Evolutionary conservation across 1,140 invertebrate species (phyloP), one percentile per base, ranked within the genome.

Genomic region (Drosophila bocqueti): DNA sequence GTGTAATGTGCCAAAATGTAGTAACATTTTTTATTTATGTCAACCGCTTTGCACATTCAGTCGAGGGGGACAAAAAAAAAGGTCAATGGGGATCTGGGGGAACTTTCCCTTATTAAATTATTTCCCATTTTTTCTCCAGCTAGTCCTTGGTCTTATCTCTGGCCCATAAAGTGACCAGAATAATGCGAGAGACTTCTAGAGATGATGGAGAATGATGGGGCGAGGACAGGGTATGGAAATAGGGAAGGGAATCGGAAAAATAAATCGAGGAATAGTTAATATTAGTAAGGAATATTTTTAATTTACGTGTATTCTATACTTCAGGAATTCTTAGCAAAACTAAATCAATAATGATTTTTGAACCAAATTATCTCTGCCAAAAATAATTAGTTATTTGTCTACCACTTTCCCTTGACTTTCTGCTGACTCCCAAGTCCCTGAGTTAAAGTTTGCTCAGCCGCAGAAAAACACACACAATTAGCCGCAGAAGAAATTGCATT

Each of bases 11-110:
- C 68, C 47, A 82, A 85, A 85, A 85, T 85, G 69, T 85, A 72
- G 75, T 76, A 82, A 79, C 69, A 83, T 79, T 86, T 86, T 86
- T 86, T 87, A 87, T 86, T 86, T 86, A 87, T 86, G 66, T 78
- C 66, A 62, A 46, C 63, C 81, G 60, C 74, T 79, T 76, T 63
- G 26, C 64, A 66, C 52, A 73, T 73, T 18, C 57, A 63, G 63
- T 66, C 38, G 45, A 24, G 38, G 21, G 3, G 36, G 18, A 24
- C 16, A 45, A 31, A 47, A 84, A 84, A 21, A 83, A 86, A 86
- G 83, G 83, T 86, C 74, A 85, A 59, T 84, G 82, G 49, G 64
- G 68, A 71, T 78, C 78, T 42, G 42, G 63, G 47, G 43, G 46
- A 69, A 63, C 72, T 82, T 82, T 79, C 43, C 78, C 68, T 76